Evolutionary conservation across 2,113 vertebrate genomes (phyloP), one percentile per base, ranked within the genome.

Genomic region (Pygoscelis adeliae): DNA sequence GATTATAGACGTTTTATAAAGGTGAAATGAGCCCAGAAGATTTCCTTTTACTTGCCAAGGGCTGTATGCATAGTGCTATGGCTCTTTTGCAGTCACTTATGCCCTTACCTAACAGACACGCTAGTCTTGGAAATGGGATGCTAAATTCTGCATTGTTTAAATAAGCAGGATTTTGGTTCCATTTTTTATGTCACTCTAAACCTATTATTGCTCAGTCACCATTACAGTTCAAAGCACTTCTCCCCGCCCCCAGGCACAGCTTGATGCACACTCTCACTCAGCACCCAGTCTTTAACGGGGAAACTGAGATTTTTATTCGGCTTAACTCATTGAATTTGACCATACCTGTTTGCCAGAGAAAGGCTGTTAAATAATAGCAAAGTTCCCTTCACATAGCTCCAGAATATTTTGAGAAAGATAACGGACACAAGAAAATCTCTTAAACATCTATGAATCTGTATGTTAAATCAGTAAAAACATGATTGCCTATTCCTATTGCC

Each of bases 171-270:
- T 29, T 82, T 83, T 20, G 17, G 13, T 53, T 90, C 29, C 8
- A 14, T 50, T 87, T 93, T 78, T 88, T 16, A 69, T 69, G 49
- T 70, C 82, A 53, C 50, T 73, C 50, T 62, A 52, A 67, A 71
- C 23, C 30, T 69, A 4, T 69, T 73, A 44, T 19, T 67, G 46
- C 52, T 88, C 34, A 63, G 27, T 23, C 71, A 72, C 17, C 12
- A 15, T n/a, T 87, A 52, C 34, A 30, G 27, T 58, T 83, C n/a
- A 62, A 62, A 87, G 85, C 55, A 53, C 19, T 69, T 49, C 38
- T 20, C 13, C 7, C 0, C 0, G 0, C 13, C 65, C 21, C 15
- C 15, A 36, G 65, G 56, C 79, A 79, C 27, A 90, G 73, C 34
- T 70, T 30, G 82, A 44, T 82, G 50, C 21, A 8, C 21, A 36